Conservation (phyloP, 2,888 invertebrate species). For the Poecilobothrus nobilitatus region DNA sequence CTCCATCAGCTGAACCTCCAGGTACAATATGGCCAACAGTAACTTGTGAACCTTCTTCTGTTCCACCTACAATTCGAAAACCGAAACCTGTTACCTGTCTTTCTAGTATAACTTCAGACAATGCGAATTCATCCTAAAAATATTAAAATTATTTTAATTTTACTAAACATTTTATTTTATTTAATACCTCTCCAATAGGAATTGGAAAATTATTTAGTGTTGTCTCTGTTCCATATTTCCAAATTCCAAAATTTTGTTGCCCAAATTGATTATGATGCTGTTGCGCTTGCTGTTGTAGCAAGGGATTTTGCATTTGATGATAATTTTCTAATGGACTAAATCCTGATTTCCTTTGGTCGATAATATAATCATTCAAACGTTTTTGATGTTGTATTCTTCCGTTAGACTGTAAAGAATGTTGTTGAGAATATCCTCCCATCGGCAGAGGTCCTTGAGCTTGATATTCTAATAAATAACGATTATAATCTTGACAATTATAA, state of each 20-base stretch:
- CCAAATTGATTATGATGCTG: constrained; percentile 16
- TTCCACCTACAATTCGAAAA: constrained; percentile 95
- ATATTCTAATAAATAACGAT: constrained; percentile 27
- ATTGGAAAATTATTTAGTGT: constrained; percentile 18
- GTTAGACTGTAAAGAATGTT: constrained; percentile 29
- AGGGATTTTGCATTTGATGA: constrained; percentile 18
- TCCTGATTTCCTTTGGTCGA: constrained; percentile 37
- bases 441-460: constrained; percentile 22
- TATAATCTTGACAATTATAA: constrained; percentile 41
- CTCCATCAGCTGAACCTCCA: constrained; percentile 87
- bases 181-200: constrained; percentile 17
- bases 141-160: background rate
- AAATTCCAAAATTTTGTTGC: constrained; percentile 19
- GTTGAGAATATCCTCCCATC: constrained; percentile 31
- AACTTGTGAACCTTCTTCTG: constrained; percentile 93
- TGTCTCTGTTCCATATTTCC: constrained; percentile 30
- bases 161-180: background rate
- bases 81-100: constrained; percentile 94
- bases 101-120: constrained; percentile 59
- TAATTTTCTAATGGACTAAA: constrained; percentile 39
- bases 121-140: constrained; percentile 31
- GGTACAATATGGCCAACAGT: constrained; percentile 95
- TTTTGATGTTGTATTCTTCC: constrained; percentile 36
- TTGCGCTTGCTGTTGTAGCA: background rate
- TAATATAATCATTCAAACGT: constrained; percentile 39